Evolutionary conservation across 2,113 vertebrate genomes (phyloP).

Genomic region (Cathartes aura): DNA sequence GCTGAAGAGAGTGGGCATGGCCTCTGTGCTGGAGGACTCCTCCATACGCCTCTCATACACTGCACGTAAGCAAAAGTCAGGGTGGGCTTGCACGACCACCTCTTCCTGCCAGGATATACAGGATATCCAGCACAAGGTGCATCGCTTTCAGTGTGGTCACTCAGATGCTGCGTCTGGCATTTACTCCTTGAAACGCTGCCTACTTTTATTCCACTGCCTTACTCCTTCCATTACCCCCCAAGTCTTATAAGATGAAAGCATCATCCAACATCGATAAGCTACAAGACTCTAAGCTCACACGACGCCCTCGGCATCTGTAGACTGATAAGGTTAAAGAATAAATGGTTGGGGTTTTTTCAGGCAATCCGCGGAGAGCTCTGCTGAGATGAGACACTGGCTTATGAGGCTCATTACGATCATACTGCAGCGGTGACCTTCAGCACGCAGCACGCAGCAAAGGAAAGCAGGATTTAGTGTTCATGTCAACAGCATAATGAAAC

Average conservation of each 20-base stretch:
- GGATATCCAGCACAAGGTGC: neutral
- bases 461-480: conserved; percentile 68
- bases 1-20: fast-evolving
- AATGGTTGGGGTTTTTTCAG: neutral
- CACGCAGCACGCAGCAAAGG: conserved; percentile 60
- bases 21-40: neutral
- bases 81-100: neutral
- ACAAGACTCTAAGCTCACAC: conserved; percentile 7
- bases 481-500: conserved; percentile 71
- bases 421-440: conserved; percentile 66
- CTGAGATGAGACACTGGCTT: conserved; percentile 56
- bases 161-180: neutral
- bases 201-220: neutral
- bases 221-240: neutral
- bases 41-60: fast-evolving
- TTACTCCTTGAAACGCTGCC: neutral
- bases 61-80: neutral
- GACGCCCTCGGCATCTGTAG: neutral
- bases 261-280: neutral
- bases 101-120: neutral
- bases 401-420: conserved; percentile 50
- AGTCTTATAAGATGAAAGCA: neutral
- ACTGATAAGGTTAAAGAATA: conserved; percentile 37
- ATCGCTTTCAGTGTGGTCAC: neutral
- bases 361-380: neutral